These are phyloP conservation scores for Apis laboriosa DNA, from an alignment of 1,140 invertebrate genomes.

Conservation along the genomic window DNA sequence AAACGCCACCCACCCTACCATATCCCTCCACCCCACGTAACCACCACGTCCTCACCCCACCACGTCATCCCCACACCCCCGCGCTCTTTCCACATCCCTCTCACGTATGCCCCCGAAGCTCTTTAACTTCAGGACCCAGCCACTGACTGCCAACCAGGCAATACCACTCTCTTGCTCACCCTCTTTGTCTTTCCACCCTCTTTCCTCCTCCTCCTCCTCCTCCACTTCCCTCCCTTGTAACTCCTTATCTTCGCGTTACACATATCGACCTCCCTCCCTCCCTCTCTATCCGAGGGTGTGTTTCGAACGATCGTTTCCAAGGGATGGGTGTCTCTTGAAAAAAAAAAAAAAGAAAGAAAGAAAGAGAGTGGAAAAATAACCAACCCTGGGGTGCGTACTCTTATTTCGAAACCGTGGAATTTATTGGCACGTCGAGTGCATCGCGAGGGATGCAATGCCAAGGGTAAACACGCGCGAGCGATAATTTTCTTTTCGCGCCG, in stretches of 20 bases:
- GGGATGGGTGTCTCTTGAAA: no score
- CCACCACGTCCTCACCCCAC: conserved; percentile 48
- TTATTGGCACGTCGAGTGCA: conserved; percentile 51
- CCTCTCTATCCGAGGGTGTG: background rate
- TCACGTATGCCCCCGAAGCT: conserved; percentile 80
- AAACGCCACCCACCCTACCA: conserved; percentile 78
- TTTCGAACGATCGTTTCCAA: no score
- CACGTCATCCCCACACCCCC: conserved; percentile 42
- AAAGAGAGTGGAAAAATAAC: no score
- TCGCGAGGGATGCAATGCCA: conserved; percentile 46
- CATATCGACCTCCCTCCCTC: background rate
- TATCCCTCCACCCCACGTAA: conserved; percentile 58
- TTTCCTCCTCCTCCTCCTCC: background rate
- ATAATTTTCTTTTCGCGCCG: conserved; percentile 46
- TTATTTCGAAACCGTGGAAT: conserved; percentile 50
- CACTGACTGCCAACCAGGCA: conserved; percentile 75
- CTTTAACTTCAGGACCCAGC: conserved; percentile 78
- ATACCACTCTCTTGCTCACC: conserved; percentile 57
- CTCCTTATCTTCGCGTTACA: conserved; percentile 33
- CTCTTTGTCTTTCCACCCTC: conserved; percentile 52
- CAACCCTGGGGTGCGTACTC: no score
- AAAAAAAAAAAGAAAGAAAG: no score
- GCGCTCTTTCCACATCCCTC: conserved; percentile 70
- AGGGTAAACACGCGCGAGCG: conserved; percentile 37
- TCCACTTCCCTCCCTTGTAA: background rate